Evolutionary conservation across 2,113 vertebrate species (phyloP).

Genomic region (Isurus oxyrinchus): DNA sequence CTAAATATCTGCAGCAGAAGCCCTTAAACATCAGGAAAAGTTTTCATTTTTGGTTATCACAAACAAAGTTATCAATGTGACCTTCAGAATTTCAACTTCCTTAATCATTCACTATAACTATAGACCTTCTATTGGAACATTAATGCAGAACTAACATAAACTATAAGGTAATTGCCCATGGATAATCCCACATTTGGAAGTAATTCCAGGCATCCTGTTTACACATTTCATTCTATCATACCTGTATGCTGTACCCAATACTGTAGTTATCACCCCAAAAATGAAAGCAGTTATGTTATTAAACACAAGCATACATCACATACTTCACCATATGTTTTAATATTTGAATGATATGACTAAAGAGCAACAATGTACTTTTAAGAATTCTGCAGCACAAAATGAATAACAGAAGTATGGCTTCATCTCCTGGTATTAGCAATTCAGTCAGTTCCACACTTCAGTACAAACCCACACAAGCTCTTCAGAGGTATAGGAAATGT

Average conservation of each 20-base stretch:
- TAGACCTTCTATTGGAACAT: background rate
- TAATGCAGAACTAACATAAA: background rate
- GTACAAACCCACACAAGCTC: background rate
- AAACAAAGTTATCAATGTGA: background rate
- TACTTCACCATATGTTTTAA: background rate
- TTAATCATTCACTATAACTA: background rate
- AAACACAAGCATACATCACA: background rate
- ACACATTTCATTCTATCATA: background rate
- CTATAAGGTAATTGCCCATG: background rate
- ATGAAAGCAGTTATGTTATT: background rate
- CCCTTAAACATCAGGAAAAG: background rate
- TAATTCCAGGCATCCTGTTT: background rate
- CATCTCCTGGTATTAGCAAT: background rate
- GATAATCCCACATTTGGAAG: background rate
- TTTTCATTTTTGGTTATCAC: background rate
- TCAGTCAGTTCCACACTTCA: background rate
- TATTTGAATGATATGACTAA: background rate
- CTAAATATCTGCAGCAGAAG: background rate
- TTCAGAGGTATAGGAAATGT: background rate
- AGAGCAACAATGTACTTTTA: background rate
- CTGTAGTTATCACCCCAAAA: background rate
- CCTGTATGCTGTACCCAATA: background rate
- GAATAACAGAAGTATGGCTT: background rate
- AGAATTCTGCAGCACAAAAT: background rate
- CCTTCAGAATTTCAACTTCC: background rate